Base-by-base conservation (phyloP, 2,113 vertebrate species). In the Cheilinus undulatus region DNA sequence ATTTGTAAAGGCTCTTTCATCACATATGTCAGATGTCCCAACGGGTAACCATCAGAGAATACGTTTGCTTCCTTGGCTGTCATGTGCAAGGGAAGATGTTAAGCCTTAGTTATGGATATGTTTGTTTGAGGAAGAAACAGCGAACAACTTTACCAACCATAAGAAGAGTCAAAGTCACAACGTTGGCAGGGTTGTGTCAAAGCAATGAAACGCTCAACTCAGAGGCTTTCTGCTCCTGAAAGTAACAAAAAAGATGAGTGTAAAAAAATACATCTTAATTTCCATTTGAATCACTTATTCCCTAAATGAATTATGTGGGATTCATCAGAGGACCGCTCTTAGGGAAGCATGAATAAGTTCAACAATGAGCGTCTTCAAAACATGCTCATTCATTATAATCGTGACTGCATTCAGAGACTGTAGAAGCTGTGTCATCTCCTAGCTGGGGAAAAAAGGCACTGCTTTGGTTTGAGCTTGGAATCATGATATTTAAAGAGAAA, bases 1-100 rank as follows among this genome's bases (percentile, higher is more conserved):
- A 45, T 82, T 80, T 73, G 60, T 76, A 74, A 74, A 72, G 64
- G 56, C 26, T 79, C 53, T 72, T 73, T 84, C 67, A 82, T 79
- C 57, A 67, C 58, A 23, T 54, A 48, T 71, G 79, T 86, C 82
- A 83, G 26, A 58, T 63, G 68, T 64, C 53, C 61, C 58, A 56
- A 49, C n/a, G 12, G 61, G 73, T 56, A 69, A 76, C 45, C 43
- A 63, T 43, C 63, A 65, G 63, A 30, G 20, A 36, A 59, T 32
- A 43, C 36, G 22, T 30, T 32, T 6, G 32, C 49, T 49, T 72
- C 48, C 28, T 22, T 22, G 36, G 17, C 28, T 67, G 46, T 22
- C 23, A 45, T 58, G 17, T 57, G 46, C 6, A 0, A 34, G 27
- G 15, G 51, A 48, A 60, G 27, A 27, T 2, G 0, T 7, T 12